These are phyloP conservation scores for Drosophila fungiperda DNA, from an alignment of 2,888 invertebrate species.

Conservation along the genomic window DNA sequence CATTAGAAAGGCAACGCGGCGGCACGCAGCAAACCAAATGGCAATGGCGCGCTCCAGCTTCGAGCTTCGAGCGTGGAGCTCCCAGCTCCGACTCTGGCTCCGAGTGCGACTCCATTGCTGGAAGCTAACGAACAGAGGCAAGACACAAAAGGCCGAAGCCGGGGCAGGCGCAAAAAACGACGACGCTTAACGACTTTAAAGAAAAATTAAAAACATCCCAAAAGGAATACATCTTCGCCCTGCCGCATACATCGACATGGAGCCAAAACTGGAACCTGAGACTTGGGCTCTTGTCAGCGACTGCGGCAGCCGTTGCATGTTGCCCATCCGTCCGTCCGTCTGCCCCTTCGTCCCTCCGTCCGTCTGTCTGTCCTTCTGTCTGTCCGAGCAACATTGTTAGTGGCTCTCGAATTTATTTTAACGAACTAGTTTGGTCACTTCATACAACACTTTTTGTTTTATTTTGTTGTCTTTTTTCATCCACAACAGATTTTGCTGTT, in stretches of 20 bases:
- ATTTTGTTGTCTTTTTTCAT: conserved; percentile 7
- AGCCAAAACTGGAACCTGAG: conserved; percentile 43
- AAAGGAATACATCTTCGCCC: conserved; percentile 82
- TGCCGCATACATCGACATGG: conserved; percentile 72
- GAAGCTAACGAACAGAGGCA: conserved; percentile 63
- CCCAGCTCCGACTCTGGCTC: background rate
- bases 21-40: conserved; percentile 75
- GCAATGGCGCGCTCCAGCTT: conserved; percentile 61
- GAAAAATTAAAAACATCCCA: conserved; percentile 82
- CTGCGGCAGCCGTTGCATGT: conserved; percentile 66
- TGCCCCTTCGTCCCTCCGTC: conserved; percentile 14
- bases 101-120: conserved; percentile 32
- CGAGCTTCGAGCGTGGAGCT: conserved; percentile 22
- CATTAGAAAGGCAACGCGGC: conserved; percentile 77
- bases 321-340: conserved; percentile 49
- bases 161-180: conserved; percentile 64
- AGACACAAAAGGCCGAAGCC: conserved; percentile 37
- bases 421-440: conserved; percentile 84
- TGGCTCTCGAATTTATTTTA: conserved; percentile 82
- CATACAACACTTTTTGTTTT: conserved; percentile 74
- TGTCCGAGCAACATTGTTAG: conserved; percentile 72
- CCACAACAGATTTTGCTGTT: conserved; percentile 29
- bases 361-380: conserved; percentile 8
- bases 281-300: conserved; percentile 20
- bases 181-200: conserved; percentile 80